A percentile compares a stretch with the other conserved stretches of the same genome.
Evolutionary conservation across 2,888 invertebrate genomes (phyloP).

Genomic region (Melieria omissa): DNA sequence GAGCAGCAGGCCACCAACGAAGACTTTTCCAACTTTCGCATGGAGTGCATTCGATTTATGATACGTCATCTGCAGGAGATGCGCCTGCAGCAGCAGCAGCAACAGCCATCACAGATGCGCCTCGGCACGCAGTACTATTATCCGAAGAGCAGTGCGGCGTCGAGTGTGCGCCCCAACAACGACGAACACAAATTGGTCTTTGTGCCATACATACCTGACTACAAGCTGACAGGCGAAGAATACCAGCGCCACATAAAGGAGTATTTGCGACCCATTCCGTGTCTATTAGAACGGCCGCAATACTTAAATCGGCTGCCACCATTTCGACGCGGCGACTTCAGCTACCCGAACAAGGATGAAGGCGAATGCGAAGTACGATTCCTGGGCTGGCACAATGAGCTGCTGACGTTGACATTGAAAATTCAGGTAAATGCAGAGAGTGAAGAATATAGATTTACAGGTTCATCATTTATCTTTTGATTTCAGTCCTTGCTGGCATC

Average conservation of each 20-base stretch:
- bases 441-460: not conserved
- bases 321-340: conserved; percentile 59
- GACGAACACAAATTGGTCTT: conserved; percentile 45
- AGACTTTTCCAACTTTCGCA: conserved; percentile 58
- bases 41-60: conserved; percentile 62
- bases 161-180: not conserved
- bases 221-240: conserved; percentile 54
- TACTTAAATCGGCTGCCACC: conserved; percentile 64
- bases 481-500: conserved; percentile 69
- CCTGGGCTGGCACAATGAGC: conserved; percentile 61
- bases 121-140: conserved; percentile 27
- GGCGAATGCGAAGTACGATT: conserved; percentile 61
- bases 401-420: conserved; percentile 59
- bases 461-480: conserved; percentile 1
- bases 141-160: not conserved
- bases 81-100: conserved; percentile 43
- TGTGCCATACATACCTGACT: conserved; percentile 63
- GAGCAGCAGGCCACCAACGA: conserved; percentile 56
- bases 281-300: conserved; percentile 60
- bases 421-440: conserved; percentile 52
- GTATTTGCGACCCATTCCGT: conserved; percentile 62
- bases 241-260: conserved; percentile 53
- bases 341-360: conserved; percentile 59
- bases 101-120: conserved; percentile 16
- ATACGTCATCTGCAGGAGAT: conserved; percentile 49